Conservation (phyloP, 2,797 vertebrate species). For the Psittacula derbiana region DNA sequence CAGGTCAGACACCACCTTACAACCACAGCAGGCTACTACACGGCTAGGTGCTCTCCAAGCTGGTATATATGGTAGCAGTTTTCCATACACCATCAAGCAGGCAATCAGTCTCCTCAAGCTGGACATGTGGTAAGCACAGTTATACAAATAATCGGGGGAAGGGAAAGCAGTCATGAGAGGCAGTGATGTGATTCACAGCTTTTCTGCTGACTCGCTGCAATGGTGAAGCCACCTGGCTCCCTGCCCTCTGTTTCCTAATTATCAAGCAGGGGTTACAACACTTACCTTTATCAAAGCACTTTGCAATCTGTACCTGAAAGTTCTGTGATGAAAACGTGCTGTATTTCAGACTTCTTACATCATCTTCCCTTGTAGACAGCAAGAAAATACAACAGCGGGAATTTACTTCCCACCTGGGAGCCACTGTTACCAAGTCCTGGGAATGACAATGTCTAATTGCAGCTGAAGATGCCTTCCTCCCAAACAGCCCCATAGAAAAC, state of each 20-base stretch:
- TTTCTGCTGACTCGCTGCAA: slow-evolving; percentile 16
- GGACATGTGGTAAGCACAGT: background rate
- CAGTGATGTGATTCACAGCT: background rate
- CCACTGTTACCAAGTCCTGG: background rate
- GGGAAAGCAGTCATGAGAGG: background rate
- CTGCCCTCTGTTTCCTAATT: background rate
- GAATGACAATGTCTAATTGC: background rate
- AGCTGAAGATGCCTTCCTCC: background rate
- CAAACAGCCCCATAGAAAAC: background rate
- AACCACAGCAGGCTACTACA: background rate
- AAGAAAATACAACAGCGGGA: background rate
- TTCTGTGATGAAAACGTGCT: background rate
- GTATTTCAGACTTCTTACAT: background rate
- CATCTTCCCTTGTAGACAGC: background rate
- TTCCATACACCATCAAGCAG: background rate
- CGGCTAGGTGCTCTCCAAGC: background rate
- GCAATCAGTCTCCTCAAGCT: background rate
- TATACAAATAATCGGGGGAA: background rate
- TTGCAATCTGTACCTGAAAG: background rate
- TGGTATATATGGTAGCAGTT: background rate
- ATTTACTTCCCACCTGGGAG: background rate
- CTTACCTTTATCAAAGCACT: background rate
- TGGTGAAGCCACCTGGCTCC: background rate
- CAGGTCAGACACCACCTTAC: background rate
- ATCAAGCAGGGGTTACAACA: background rate